These are phyloP conservation scores for Onychostoma macrolepis DNA, from an alignment of 2,113 vertebrate species.

Conservation along the genomic window DNA sequence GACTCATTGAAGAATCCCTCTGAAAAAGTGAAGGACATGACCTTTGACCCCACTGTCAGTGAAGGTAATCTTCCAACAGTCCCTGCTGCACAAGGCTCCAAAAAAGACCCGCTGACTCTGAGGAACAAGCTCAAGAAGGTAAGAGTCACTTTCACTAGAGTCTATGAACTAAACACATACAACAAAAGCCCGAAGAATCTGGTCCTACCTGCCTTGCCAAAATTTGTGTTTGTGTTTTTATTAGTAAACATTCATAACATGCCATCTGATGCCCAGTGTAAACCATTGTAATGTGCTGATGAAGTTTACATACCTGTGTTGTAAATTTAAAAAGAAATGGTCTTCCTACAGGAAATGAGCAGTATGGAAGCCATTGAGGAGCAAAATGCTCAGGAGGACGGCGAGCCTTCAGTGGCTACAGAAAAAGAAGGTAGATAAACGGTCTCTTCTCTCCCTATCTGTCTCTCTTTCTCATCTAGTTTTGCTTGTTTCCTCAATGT, in stretches of 20 bases:
- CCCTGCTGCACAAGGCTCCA: conserved; percentile 36
- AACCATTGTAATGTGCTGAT: neutral
- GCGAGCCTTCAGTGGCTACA: conserved; percentile 43
- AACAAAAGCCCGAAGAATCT: conserved; percentile 45
- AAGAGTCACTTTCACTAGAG: conserved; percentile 39
- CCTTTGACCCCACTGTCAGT: neutral
- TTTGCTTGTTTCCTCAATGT: neutral
- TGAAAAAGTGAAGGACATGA: conserved; percentile 28
- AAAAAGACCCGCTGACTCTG: conserved; percentile 49
- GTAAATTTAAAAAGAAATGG: conserved; percentile 23
- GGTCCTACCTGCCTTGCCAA: conserved; percentile 53
- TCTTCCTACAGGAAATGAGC: conserved; percentile 66
- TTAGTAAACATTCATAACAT: neutral
- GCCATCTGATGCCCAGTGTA: neutral
- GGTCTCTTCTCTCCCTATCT: neutral
- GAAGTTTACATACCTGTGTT: neutral
- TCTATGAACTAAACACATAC: neutral
- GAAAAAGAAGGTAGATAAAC: conserved; percentile 65
- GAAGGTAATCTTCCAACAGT: neutral
- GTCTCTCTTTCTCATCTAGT: neutral
- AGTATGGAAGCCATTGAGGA: conserved; percentile 62
- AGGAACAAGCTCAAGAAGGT: conserved; percentile 69
- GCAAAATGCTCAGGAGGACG: conserved; percentile 62
- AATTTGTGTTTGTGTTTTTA: conserved; percentile 1
- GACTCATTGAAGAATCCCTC: neutral